These are phyloP conservation scores for Acanthoscelides obtectus DNA, from an alignment of 2,888 invertebrate genomes.

Conservation along the genomic window DNA sequence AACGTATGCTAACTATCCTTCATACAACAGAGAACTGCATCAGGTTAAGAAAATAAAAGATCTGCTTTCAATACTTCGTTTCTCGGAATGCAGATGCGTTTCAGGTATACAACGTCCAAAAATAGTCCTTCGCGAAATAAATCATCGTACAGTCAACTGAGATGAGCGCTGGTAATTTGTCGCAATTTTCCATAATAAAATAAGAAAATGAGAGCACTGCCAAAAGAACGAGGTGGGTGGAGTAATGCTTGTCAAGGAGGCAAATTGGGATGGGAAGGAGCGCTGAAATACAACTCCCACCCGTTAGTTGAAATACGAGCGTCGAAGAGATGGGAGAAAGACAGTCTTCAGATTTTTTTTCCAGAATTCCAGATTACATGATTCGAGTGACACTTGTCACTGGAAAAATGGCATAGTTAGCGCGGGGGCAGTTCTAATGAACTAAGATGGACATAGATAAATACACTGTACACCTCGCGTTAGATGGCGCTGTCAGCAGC, in stretches of 20 bases:
- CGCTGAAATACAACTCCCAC: background rate
- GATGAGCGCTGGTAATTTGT: conserved; percentile 24
- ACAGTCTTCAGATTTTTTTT: background rate
- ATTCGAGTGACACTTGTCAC: too few relatives aligned
- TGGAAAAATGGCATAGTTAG: too few relatives aligned
- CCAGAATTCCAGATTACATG: too few relatives aligned
- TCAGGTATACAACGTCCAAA: background rate
- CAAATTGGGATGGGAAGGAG: conserved; percentile 2
- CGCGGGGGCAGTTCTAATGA: too few relatives aligned
- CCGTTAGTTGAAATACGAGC: conserved; percentile 1
- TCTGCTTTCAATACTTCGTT: too few relatives aligned
- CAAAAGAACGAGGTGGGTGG: background rate
- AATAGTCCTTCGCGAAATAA: background rate
- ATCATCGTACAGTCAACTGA: background rate
- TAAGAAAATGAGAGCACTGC: background rate
- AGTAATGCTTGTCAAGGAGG: conserved; percentile 1
- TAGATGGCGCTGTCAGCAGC: too few relatives aligned
- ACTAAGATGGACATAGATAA: too few relatives aligned
- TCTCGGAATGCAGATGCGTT: too few relatives aligned
- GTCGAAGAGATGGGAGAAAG: background rate
- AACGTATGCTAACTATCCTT: too few relatives aligned
- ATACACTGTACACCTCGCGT: too few relatives aligned
- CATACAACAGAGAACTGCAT: too few relatives aligned
- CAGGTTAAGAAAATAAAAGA: too few relatives aligned
- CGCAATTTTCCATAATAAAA: conserved; percentile 33